Base-by-base conservation (phyloP, 2,888 invertebrate genomes). In the Eupithecia pulchellata region DNA sequence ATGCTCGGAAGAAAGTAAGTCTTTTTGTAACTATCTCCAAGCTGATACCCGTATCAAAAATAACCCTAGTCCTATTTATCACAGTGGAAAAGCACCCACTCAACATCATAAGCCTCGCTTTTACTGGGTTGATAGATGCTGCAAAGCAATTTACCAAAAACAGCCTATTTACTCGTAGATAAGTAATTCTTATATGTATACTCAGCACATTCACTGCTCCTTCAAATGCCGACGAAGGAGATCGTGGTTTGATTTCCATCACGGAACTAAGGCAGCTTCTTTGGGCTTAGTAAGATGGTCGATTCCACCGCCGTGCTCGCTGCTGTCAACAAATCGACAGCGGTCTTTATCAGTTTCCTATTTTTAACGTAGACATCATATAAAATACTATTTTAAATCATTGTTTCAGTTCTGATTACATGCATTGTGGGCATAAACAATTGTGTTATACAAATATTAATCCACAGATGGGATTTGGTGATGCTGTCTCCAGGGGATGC, bases 401-500 rank as follows among this genome's bases (percentile, higher is more conserved):
- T 75, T 64, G 69, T 89, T 90, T 69, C 82, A 91, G 91, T 68
- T 77, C 83, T 4, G 83, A 88, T 72, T 86, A 85, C 63, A 85
- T 84, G 78, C 73, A 86, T 4, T 92, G 92, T 77, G 78, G 77
- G 4, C 75, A 69, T 27, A 80, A 85, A 66, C 87, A 92, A 79
- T 58, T 89, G 20, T 92, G 92, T 74, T 91, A 76, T 69, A 87
- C 84, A 69, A 87, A 87, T 73, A 83, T 90, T 36, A 83, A 89
- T 72, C 79, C 83, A 36, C 80, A 81, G 69, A 75, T 73, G 4
- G 82, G 84, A 68, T 82, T 78, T 69, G 61, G 61, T 4, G 20
- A 61, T 6, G 34, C 20, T 36, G 87, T 91, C 17, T 80, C 86
- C 4, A 85, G 91, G 80, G 91, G 91, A 71, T 92, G 92, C 74